These are phyloP conservation scores for Carduelis carduelis DNA, from an alignment of 2,797 vertebrate species.

Conservation along the genomic window DNA sequence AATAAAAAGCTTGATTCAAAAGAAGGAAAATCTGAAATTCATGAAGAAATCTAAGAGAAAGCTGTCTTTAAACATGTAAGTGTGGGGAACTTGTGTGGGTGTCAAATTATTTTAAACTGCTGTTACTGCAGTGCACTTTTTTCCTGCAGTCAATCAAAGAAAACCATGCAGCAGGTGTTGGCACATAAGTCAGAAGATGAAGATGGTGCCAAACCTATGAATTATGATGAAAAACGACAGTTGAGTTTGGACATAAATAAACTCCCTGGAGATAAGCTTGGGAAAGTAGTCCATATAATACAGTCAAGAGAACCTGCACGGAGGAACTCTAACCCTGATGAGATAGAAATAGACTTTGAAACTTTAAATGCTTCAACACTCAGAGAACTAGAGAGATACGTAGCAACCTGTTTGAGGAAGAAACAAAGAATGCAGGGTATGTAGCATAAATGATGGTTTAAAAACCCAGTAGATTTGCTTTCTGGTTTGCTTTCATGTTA, in stretches of 20 bases:
- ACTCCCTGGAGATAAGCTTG: slow-evolving; percentile 87
- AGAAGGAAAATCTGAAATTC: slow-evolving; percentile 69
- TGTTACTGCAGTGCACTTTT: not conserved
- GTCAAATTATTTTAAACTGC: slow-evolving; percentile 4
- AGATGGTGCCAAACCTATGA: slow-evolving; percentile 76
- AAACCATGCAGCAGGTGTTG: slow-evolving; percentile 48
- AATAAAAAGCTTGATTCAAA: slow-evolving; percentile 69
- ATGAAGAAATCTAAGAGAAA: slow-evolving; percentile 74
- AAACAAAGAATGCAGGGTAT: slow-evolving; percentile 76
- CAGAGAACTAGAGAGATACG: slow-evolving; percentile 84
- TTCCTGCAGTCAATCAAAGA: slow-evolving; percentile 72
- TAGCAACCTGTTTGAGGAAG: slow-evolving; percentile 80
- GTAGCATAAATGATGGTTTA: not conserved
- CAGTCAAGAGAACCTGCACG: slow-evolving; percentile 81
- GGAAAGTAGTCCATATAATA: slow-evolving; percentile 85
- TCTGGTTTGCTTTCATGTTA: not conserved
- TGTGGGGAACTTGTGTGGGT: slow-evolving; percentile 41
- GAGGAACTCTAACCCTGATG: slow-evolving; percentile 75
- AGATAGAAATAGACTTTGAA: slow-evolving; percentile 91
- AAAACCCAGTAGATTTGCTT: not conserved
- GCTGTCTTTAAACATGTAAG: slow-evolving; percentile 75
- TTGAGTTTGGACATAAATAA: slow-evolving; percentile 88
- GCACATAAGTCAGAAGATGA: slow-evolving; percentile 68
- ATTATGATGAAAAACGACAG: slow-evolving; percentile 87
- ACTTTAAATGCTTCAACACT: slow-evolving; percentile 86